Percentiles rank a stretch among this genome's conserved stretches.
Evolutionary conservation across 2,113 vertebrate species (phyloP).

Genomic region (Misgurnus mizolepis): DNA sequence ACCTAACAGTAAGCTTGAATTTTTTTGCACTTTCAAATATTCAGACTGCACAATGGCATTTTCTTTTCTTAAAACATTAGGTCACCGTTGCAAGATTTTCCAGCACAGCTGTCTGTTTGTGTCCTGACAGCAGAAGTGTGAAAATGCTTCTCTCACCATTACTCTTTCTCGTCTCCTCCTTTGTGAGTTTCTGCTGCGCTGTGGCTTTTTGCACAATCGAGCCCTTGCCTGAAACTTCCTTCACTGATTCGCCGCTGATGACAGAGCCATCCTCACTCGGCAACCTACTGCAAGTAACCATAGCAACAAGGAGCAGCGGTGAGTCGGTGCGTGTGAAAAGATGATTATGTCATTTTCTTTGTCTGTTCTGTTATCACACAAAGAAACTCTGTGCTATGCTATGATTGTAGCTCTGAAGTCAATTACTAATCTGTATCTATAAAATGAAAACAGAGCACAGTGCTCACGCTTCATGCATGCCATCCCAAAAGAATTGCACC

Average conservation of each 20-base stretch:
- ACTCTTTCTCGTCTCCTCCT: slow-evolving; percentile 86
- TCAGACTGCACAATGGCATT: no score
- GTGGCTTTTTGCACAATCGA: slow-evolving; percentile 82
- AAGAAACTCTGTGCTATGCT: background rate
- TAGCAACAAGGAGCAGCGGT: slow-evolving; percentile 89
- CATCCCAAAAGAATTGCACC: no score
- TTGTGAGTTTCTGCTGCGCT: slow-evolving; percentile 87
- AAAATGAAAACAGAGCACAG: no score
- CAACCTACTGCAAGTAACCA: slow-evolving; percentile 95
- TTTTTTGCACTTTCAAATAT: no score
- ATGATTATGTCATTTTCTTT: slow-evolving; percentile 49
- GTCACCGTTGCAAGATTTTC: background rate
- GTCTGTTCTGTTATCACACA: background rate
- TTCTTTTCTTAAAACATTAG: background rate
- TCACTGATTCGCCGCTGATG: slow-evolving; percentile 93
- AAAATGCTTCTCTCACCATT: slow-evolving; percentile 81
- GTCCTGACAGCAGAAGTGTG: background rate
- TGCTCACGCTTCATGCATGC: no score
- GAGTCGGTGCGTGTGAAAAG: slow-evolving; percentile 61
- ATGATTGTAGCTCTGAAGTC: no score
- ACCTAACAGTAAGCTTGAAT: no score
- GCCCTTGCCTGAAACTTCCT: slow-evolving; percentile 82
- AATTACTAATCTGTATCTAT: no score
- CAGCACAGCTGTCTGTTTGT: slow-evolving; percentile 31
- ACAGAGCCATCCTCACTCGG: slow-evolving; percentile 94